Conservation (phyloP, 2,888 invertebrate genomes). For the Linnaemya tessellans region DNA sequence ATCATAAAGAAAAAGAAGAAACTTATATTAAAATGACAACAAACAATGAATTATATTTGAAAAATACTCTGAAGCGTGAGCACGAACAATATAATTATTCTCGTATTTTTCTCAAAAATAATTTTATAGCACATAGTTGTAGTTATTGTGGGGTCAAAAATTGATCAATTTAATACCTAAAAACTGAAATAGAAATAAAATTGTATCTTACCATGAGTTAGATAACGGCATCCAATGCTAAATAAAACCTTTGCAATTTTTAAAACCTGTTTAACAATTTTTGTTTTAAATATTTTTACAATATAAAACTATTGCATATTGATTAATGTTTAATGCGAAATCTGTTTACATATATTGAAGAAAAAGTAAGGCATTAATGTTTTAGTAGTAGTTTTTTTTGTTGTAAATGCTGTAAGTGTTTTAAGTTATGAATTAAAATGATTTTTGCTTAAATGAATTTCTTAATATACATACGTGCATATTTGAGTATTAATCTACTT, state of each 20-base stretch:
- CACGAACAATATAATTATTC: conserved; percentile 13
- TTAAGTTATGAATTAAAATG: conserved; percentile 5
- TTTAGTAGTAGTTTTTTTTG: neutral
- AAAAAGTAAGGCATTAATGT: neutral
- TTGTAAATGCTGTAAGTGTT: neutral
- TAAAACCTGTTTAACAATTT: conserved; percentile 6
- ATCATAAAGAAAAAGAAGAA: too few species aligned
- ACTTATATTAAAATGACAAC: conserved; percentile 28
- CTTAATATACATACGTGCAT: conserved; percentile 31
- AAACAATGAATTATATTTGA: conserved; percentile 34
- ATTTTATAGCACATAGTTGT: conserved; percentile 33
- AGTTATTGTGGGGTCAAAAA: neutral
- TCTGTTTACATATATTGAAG: too few species aligned
- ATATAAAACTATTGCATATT: neutral
- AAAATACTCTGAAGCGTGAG: conserved; percentile 27
- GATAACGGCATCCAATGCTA: conserved; percentile 13
- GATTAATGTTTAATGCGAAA: neutral
- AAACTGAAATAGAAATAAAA: conserved; percentile 26
- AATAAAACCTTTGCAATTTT: conserved; percentile 12
- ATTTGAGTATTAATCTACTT: conserved; percentile 57
- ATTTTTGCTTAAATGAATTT: conserved; percentile 39
- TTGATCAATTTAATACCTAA: conserved; percentile 11
- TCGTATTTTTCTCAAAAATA: conserved; percentile 36
- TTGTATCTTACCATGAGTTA: conserved; percentile 1
- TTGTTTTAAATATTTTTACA: conserved; percentile 27